phyloP scores from a whole-genome alignment of 2,113 vertebrate genomes.

The Xenus cinereus region DNA sequence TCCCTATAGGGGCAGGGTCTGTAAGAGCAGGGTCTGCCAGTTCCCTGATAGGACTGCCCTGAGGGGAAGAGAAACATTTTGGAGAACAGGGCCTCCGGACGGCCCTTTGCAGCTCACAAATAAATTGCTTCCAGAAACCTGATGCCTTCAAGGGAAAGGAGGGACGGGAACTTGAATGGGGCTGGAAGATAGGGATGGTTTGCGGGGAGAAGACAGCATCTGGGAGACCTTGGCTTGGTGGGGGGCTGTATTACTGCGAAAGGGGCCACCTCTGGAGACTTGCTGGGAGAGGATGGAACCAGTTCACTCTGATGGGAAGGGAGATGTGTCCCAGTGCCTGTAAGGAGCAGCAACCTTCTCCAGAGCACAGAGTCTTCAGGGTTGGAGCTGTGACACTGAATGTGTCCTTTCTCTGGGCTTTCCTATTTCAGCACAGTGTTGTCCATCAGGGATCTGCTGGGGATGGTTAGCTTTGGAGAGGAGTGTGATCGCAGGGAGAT shows the following conservation, averaged over 20 bases:
- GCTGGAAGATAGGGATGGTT: not conserved
- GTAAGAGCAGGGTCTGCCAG: not conserved
- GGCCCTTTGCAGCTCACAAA: not conserved
- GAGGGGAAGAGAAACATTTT: not conserved
- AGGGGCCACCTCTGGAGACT: fast-evolving
- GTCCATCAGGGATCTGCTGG: not conserved
- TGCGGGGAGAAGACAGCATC: not conserved
- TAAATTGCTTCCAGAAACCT: conserved; percentile 43
- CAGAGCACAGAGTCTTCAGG: not conserved
- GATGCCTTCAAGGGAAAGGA: not conserved
- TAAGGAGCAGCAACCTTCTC: not conserved
- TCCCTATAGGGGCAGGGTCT: not conserved
- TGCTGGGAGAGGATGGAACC: not conserved
- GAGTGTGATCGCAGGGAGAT: fast-evolving
- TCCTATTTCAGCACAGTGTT: fast-evolving
- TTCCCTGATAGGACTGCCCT: not conserved
- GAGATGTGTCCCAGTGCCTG: not conserved
- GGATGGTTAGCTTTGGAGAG: not conserved
- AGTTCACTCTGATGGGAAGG: not conserved
- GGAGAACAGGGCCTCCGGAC: not conserved
- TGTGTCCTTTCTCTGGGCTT: fast-evolving
- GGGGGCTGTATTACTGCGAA: not conserved
- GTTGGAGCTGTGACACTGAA: not conserved
- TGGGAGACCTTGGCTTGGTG: not conserved
- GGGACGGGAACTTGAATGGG: not conserved